Percentiles rank a stretch among this genome's conserved stretches.
These are phyloP conservation scores for Aphidius ervi DNA, from an alignment of 1,140 invertebrate species.

Conservation along the genomic window DNA sequence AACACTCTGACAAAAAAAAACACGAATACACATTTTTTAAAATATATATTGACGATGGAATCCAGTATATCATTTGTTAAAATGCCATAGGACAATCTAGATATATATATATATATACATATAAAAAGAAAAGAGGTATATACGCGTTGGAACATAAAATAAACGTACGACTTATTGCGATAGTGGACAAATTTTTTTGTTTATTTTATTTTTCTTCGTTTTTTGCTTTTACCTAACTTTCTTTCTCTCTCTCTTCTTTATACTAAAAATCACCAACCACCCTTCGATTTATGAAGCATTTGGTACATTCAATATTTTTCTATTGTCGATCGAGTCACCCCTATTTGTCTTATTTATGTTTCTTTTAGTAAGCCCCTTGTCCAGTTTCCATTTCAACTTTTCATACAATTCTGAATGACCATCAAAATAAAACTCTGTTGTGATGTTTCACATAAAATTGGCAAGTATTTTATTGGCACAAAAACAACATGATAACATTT, in stretches of 20 bases:
- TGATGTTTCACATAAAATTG: no score
- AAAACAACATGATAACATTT: no score
- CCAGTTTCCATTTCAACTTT: constrained; percentile 37
- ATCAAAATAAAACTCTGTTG: no score
- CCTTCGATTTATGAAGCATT: constrained; percentile 49
- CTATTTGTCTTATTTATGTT: constrained; percentile 55
- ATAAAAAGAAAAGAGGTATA: constrained; percentile 23
- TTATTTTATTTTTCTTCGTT: constrained; percentile 13
- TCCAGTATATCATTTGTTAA: not conserved
- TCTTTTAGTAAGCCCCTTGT: constrained; percentile 47
- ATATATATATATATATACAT: no score
- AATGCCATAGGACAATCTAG: no score
- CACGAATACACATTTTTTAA: no score
- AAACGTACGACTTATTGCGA: constrained; percentile 44
- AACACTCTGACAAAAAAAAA: no score
- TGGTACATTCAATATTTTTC: constrained; percentile 53
- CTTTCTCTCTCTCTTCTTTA: constrained; percentile 12
- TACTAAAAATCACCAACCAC: constrained; percentile 2
- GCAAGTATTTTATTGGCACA: no score
- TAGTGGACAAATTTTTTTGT: constrained; percentile 23
- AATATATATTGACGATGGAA: no score
- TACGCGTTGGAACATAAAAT: constrained; percentile 52
- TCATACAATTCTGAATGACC: constrained; percentile 20
- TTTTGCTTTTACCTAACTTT: constrained; percentile 11
- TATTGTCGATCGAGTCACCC: constrained; percentile 46